Evolutionary conservation across 2,797 vertebrate species (phyloP).

Genomic region (Geotrypetes seraphini): DNA sequence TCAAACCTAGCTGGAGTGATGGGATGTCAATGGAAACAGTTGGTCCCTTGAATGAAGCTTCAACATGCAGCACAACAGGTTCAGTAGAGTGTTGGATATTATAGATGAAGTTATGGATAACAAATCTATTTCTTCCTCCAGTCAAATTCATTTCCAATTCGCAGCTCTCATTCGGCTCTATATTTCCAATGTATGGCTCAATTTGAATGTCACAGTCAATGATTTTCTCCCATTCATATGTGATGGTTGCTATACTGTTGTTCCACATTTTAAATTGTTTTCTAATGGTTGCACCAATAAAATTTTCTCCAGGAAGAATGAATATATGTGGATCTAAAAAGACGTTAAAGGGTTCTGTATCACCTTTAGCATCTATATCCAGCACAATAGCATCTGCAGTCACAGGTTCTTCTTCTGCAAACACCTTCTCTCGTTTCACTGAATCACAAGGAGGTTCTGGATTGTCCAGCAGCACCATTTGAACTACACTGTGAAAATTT

Average conservation of each 20-base stretch:
- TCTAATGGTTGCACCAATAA: conserved; percentile 53
- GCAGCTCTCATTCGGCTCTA: conserved; percentile 64
- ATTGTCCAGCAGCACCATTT: no score
- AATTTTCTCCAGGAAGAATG: conserved; percentile 72
- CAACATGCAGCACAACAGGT: conserved; percentile 58
- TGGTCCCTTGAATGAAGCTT: conserved; percentile 84
- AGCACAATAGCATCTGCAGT: conserved; percentile 56
- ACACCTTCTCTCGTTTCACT: background rate
- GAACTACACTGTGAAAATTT: no score
- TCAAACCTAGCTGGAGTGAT: conserved; percentile 68
- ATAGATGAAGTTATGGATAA: conserved; percentile 58
- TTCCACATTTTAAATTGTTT: conserved; percentile 92
- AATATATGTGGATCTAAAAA: conserved; percentile 78
- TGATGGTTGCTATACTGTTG: conserved; percentile 71
- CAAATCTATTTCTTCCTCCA: conserved; percentile 53
- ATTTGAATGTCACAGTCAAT: conserved; percentile 64
- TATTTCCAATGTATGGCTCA: conserved; percentile 62
- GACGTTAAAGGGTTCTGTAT: conserved; percentile 63
- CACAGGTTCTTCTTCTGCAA: conserved; percentile 11
- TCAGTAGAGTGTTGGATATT: conserved; percentile 45
- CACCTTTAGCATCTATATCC: conserved; percentile 83
- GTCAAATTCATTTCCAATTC: conserved; percentile 68
- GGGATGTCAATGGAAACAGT: conserved; percentile 51
- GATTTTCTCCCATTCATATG: conserved; percentile 69
- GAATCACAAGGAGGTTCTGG: no score